phyloP scores from a whole-genome alignment of 2,797 vertebrate genomes.

The Picus viridis region DNA sequence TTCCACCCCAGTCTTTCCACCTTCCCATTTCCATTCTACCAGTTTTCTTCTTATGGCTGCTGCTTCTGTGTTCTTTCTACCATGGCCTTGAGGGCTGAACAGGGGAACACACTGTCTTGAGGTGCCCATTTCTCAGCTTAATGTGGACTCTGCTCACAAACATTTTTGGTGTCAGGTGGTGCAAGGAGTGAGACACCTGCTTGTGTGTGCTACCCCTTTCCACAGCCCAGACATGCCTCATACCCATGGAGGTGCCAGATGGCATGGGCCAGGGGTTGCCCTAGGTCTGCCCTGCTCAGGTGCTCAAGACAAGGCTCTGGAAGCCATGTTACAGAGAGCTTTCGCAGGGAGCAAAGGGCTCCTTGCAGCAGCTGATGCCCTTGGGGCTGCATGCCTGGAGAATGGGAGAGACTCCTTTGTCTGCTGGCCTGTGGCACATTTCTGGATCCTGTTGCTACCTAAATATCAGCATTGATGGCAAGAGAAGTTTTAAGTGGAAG shows the following conservation, averaged over 20 bases:
- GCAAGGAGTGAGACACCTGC: neutral
- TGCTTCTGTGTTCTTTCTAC: fast-evolving
- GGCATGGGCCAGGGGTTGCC: neutral
- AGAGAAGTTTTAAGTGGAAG: neutral
- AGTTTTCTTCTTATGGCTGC: neutral
- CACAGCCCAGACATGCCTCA: neutral
- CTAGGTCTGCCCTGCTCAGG: neutral
- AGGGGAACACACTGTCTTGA: neutral
- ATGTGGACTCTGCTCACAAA: neutral
- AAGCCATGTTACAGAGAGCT: fast-evolving
- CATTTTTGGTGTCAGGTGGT: neutral
- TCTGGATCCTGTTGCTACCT: neutral
- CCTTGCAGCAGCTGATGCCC: neutral
- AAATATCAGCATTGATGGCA: neutral
- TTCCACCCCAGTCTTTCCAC: neutral
- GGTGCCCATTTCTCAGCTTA: neutral
- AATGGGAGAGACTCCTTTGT: neutral
- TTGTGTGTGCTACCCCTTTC: neutral
- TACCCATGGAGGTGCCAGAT: fast-evolving
- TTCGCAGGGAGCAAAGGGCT: neutral
- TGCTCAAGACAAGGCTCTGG: neutral
- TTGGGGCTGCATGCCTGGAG: neutral
- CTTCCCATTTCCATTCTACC: neutral
- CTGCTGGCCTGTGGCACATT: neutral
- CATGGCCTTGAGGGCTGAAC: neutral